Evolutionary conservation across 1,140 invertebrate species (phyloP).

Genomic region (Cherax quadricarinatus): DNA sequence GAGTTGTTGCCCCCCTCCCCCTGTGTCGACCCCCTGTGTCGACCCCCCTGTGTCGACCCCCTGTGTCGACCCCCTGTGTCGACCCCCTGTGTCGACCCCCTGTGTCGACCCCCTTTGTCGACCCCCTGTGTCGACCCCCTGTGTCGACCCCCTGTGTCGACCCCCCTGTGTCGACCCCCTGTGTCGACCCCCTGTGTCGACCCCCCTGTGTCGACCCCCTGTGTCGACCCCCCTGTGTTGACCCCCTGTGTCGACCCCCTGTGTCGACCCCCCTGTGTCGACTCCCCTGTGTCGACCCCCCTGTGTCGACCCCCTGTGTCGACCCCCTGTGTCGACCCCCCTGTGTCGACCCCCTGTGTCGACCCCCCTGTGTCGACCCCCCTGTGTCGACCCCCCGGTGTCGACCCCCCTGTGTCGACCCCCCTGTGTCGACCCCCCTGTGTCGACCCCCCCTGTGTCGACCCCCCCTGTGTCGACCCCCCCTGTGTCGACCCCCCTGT

Average conservation of each 20-base stretch:
- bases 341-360: too few relatives aligned
- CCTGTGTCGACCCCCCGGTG: too few relatives aligned
- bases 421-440: neutral
- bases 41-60: neutral
- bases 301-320: too few relatives aligned
- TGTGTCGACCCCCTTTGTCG: too few relatives aligned
- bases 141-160: too few relatives aligned
- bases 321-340: too few relatives aligned
- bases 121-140: too few relatives aligned
- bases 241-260: neutral
- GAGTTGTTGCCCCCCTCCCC: neutral
- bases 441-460: neutral
- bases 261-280: neutral
- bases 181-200: too few relatives aligned
- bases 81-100: neutral
- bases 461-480: neutral
- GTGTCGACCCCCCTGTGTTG: neutral
- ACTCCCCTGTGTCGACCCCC: neutral
- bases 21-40: too few relatives aligned
- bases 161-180: too few relatives aligned
- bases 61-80: neutral
- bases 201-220: too few relatives aligned
- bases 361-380: too few relatives aligned
- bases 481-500: neutral
- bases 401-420: neutral